Percentiles rank a stretch among this genome's conserved stretches.
These are phyloP conservation scores for Todiramphus chloris DNA, from an alignment of 2,113 vertebrate genomes.

Conservation along the genomic window DNA sequence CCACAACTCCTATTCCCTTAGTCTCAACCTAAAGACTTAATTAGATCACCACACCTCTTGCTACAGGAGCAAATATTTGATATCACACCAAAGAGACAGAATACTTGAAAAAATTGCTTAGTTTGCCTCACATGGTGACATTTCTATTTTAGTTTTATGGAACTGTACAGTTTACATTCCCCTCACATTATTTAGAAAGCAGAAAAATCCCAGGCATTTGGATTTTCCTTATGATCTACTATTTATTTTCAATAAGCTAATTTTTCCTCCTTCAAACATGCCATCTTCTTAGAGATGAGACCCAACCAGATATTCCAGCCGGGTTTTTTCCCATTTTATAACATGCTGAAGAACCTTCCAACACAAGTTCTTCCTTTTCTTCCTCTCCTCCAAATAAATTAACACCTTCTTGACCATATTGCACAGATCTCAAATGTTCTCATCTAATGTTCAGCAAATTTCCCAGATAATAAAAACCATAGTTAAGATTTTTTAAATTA, in stretches of 20 bases:
- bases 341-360: background rate
- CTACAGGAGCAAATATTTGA: slow-evolving; percentile 31
- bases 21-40: background rate
- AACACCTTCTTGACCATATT: background rate
- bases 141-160: background rate
- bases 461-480: background rate
- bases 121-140: background rate
- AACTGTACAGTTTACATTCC: background rate
- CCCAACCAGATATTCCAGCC: background rate
- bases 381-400: background rate
- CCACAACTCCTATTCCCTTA: background rate
- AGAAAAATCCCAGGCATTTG: slow-evolving; percentile 8
- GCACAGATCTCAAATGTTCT: background rate
- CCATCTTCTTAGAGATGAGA: background rate
- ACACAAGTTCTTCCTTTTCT: background rate
- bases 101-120: background rate
- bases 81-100: background rate
- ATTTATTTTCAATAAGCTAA: background rate
- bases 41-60: background rate
- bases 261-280: background rate
- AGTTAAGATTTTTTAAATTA: background rate
- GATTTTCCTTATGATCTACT: background rate
- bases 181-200: background rate
- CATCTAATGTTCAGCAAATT: background rate
- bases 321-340: background rate